These are phyloP conservation scores for Oeneis ivallda DNA, from an alignment of 2,888 invertebrate species.

Conservation along the genomic window DNA sequence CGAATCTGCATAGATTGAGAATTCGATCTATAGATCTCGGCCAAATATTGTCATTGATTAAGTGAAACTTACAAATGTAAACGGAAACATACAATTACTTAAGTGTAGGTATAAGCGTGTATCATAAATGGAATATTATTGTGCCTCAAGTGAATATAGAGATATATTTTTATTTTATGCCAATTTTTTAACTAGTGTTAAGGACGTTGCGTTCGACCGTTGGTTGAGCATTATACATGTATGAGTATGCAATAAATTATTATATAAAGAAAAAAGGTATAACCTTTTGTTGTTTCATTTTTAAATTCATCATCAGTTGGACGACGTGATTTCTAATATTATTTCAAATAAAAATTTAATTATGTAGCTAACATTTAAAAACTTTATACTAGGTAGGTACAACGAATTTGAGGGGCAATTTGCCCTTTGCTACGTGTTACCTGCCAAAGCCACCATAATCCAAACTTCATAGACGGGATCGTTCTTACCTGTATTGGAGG, in stretches of 20 bases:
- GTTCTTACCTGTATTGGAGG: too few relatives aligned
- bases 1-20: too few relatives aligned
- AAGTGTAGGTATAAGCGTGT: conserved; percentile 37
- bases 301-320: background rate
- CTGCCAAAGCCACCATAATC: too few relatives aligned
- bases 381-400: too few relatives aligned
- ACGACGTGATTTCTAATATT: background rate
- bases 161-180: conserved; percentile 49
- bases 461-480: too few relatives aligned
- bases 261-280: conserved; percentile 39
- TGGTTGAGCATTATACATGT: conserved; percentile 35
- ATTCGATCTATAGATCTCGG: too few relatives aligned
- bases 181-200: conserved; percentile 46
- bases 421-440: too few relatives aligned
- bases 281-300: conserved; percentile 22
- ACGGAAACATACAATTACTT: conserved; percentile 33
- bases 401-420: too few relatives aligned
- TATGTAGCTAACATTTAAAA: too few relatives aligned
- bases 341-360: too few relatives aligned
- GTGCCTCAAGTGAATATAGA: conserved; percentile 49
- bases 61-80: conserved; percentile 32
- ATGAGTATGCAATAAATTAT: conserved; percentile 45
- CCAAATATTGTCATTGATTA: background rate
- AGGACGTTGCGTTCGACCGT: conserved; percentile 34
- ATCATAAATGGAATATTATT: conserved; percentile 41